Conservation (phyloP, 2,888 invertebrate species). For the Polymixis lichenea region DNA sequence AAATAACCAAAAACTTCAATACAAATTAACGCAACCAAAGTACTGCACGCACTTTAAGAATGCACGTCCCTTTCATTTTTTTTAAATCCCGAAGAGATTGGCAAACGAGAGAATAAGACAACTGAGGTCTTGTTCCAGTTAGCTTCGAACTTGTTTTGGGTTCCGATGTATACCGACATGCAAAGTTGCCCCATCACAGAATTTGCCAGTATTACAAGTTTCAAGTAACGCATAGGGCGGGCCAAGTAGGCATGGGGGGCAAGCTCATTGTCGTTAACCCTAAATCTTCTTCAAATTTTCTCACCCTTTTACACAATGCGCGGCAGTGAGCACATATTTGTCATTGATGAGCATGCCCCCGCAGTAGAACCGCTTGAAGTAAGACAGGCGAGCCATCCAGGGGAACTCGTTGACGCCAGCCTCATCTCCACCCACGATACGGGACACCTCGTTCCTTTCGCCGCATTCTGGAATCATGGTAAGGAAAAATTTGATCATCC, state of each 20-base stretch:
- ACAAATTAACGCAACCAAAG: background rate
- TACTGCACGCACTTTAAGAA: background rate
- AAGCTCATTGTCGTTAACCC: too few relatives aligned
- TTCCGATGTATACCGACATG: background rate
- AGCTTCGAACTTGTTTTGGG: background rate
- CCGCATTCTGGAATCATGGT: slow-evolving; percentile 93
- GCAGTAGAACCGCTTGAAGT: slow-evolving; percentile 97
- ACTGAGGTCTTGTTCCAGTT: background rate
- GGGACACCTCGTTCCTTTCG: slow-evolving; percentile 94
- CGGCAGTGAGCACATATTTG: slow-evolving; percentile 96
- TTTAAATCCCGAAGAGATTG: background rate
- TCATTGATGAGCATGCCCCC: slow-evolving; percentile 97
- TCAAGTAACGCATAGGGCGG: too few relatives aligned
- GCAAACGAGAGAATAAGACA: background rate
- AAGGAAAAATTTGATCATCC: background rate
- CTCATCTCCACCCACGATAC: slow-evolving; percentile 95
- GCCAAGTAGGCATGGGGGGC: too few relatives aligned
- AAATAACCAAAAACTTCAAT: background rate
- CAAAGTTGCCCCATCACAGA: background rate
- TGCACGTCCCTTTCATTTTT: background rate
- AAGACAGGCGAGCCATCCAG: slow-evolving; percentile 96
- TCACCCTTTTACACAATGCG: slow-evolving; percentile 97
- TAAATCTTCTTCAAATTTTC: background rate
- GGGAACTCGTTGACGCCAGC: slow-evolving; percentile 95
- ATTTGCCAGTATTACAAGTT: too few relatives aligned